phyloP scores from a whole-genome alignment of 2,797 vertebrate species.

The Aldrovandia affinis region DNA sequence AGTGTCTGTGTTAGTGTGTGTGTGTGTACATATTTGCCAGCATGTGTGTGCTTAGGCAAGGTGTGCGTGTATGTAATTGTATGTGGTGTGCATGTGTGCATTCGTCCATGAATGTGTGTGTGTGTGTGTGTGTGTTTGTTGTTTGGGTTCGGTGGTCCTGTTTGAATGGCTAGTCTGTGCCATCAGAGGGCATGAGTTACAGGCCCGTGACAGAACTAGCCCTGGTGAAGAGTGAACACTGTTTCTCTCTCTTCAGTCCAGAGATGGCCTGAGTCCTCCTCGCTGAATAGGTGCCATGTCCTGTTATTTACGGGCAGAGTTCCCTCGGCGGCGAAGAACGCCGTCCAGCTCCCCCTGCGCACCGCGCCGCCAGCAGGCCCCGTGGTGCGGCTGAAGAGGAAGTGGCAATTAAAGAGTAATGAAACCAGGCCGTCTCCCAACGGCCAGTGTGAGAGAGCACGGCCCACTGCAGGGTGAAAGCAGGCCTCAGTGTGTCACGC shows the following conservation, averaged over 20 bases:
- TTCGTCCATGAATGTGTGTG: no score
- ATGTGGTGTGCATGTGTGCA: no score
- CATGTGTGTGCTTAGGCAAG: no score
- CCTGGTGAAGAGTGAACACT: not conserved
- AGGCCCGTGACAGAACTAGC: not conserved
- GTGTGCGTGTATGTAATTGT: no score
- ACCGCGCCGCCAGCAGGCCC: not conserved
- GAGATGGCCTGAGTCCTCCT: not conserved
- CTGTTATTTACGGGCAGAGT: not conserved
- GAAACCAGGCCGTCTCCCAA: not conserved
- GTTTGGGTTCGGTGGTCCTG: no score
- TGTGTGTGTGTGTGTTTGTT: no score
- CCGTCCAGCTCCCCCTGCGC: not conserved
- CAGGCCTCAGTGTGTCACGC: slow-evolving; percentile 1
- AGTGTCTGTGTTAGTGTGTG: no score
- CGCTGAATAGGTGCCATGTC: not conserved
- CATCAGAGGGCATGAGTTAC: no score
- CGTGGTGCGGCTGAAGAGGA: not conserved
- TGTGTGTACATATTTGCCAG: no score
- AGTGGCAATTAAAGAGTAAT: not conserved
- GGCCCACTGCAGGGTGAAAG: not conserved
- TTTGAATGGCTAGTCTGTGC: no score
- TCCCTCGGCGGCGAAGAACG: not conserved
- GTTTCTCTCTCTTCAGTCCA: not conserved
- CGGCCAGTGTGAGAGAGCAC: not conserved